Evolutionary conservation across 2,113 vertebrate genomes (phyloP).

Genomic region (Phalacrocorax aristotelis): DNA sequence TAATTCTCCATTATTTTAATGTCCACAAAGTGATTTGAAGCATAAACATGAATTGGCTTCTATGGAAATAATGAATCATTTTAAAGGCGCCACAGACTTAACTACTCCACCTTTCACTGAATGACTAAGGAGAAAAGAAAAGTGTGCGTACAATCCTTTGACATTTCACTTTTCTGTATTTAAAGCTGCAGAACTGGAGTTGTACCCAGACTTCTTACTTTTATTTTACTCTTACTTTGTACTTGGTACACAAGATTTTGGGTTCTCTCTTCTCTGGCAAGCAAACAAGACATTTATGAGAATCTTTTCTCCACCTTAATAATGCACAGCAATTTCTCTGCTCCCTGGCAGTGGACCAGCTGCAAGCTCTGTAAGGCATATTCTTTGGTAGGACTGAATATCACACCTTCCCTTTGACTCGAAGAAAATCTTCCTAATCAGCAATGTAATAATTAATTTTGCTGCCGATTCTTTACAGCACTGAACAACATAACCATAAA

Average conservation of each 20-base stretch:
- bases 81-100: conserved; percentile 46
- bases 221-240: not conserved
- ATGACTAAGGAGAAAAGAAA: conserved; percentile 44
- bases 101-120: conserved; percentile 46
- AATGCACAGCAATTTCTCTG: not conserved
- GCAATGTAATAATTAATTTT: not conserved
- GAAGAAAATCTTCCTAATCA: not conserved
- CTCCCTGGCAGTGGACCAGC: not conserved
- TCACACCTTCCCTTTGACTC: not conserved
- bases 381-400: not conserved
- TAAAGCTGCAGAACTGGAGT: not conserved
- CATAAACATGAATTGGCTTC: conserved; percentile 58
- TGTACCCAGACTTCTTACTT: not conserved
- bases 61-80: conserved; percentile 67
- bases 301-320: not conserved
- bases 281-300: not conserved
- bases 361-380: not conserved
- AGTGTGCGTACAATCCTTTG: not conserved
- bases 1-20: conserved; percentile 65
- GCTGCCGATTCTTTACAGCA: not conserved
- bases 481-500: not conserved
- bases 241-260: not conserved
- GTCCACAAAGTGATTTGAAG: conserved; percentile 46
- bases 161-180: not conserved
- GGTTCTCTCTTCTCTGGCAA: not conserved